Base-by-base conservation (phyloP, 2,797 vertebrate genomes). In the Argyrosomus regius region DNA sequence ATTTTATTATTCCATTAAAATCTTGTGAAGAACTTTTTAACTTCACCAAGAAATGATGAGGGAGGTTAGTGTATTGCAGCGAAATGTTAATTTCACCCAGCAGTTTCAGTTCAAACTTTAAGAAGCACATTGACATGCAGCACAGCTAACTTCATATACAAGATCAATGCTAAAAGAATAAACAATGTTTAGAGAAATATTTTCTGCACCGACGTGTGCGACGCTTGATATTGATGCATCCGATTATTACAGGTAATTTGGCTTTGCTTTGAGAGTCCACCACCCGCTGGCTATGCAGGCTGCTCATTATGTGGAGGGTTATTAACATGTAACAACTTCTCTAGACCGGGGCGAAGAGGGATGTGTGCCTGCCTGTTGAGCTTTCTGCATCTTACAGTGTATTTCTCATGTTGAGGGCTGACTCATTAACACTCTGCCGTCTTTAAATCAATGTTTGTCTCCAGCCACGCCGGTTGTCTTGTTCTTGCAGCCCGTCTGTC, bases 401-500 rank as follows among this genome's bases (percentile, higher is more conserved):
- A 13, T 67, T 54, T 70, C 24, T 65, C 13, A 31, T 20, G 46
- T 53, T 0, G 57, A 72, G 57, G 49, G 68, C n/a, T 41, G 8
- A 18, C 53, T 52, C n/a, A 67, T 72, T n/a, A 75, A 10, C 4
- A 3, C 35, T 54, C 52, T n/a, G 50, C 56, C 54, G 12, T 61
- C 46, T 31, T 77, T 46, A 56, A 64, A 77, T 83, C 58, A 54
- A 31, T 77, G 35, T 82, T 84, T 83, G 70, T 69, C 50, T 81
- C 3, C 8, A 60, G 43, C 39, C 59, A 9, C 12, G 7, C 43
- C 20, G 50, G 28, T 63, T 39, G 46, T 79, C 76, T 49, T 45
- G 53, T 66, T 56, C 70, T 46, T 46, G 60, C 66, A 46, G 61
- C 28, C 65, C 16, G 12, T 60, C 49, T 64, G 12, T 74, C 62